Evolutionary conservation across 2,113 vertebrate genomes (phyloP), one percentile per base, ranked within the genome.

Genomic region (Oncorhynchus clarkii): DNA sequence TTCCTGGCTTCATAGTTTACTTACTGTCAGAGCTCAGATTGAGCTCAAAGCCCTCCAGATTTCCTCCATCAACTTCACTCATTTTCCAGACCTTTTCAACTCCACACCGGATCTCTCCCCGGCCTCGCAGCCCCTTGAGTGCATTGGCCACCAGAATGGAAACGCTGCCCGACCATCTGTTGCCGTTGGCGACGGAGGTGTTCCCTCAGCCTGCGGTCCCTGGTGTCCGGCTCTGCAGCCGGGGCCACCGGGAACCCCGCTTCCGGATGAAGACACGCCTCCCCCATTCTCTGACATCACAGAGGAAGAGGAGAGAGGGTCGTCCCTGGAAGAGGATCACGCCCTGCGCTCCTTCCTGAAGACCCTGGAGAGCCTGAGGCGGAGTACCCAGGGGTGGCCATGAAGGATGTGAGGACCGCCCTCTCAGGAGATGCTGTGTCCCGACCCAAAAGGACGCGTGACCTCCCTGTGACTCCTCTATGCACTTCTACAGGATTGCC

Each of bases 121-220:
- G 1, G 22, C 20, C 20, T 77, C 70, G 54, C 71, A 11, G 48
- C 62, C 22, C 82, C 76, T 73, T 26, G 14, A 64, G 76, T 78
- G 73, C 78, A 83, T 89, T 89, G 88, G 90, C 89, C 77, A 92
- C 89, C 85, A 81, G 90, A 82, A 79, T 89, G 84, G 87, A 91
- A 73, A 82, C 87, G 59, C 78, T 92, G 73, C 89, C 91, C 51
- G 85, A 87, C 84, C 90, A 90, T 86, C 88, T 92, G 80, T 85
- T 94, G 80, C 88, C 92, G 80, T 85, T 94, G 80, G 91, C 86
- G 80, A 90, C 90, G 90, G 92, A 94, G 82, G 92, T 92, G 86
- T 94, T 93, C 79, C 92, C 92, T 65, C 89, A 90, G 70, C 79
- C 84, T 26, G 74, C 89, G 80, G 83, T 87, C 22, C 89, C 85